Percentiles rank a stretch among this genome's conserved stretches.
These are phyloP conservation scores for Bucco capensis DNA, from an alignment of 2,113 vertebrate genomes.

Conservation along the genomic window DNA sequence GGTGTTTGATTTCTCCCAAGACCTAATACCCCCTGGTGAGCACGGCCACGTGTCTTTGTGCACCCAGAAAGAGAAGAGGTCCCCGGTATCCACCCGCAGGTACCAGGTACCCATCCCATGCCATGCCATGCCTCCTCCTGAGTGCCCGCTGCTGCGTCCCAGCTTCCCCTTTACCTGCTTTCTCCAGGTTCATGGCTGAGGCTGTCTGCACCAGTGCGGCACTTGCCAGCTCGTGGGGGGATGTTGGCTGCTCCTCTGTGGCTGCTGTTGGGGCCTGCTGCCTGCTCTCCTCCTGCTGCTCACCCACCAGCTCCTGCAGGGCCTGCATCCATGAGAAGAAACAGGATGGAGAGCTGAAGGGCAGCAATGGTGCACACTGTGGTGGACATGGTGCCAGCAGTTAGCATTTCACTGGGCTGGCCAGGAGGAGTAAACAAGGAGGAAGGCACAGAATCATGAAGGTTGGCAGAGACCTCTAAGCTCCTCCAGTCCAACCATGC, in stretches of 20 bases:
- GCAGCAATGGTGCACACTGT: fast-evolving
- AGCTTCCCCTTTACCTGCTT: conserved; percentile 47
- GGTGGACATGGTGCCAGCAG: background rate
- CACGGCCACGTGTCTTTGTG: fast-evolving
- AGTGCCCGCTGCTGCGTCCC: fast-evolving
- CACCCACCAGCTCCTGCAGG: conserved; percentile 73
- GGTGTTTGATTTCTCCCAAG: background rate
- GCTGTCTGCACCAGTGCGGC: background rate
- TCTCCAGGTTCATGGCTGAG: conserved; percentile 68
- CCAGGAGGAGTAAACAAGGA: background rate
- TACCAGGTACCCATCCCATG: fast-evolving
- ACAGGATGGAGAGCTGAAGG: background rate
- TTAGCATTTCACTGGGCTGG: fast-evolving
- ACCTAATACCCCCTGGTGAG: fast-evolving
- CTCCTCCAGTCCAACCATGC: no score
- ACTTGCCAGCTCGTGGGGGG: background rate
- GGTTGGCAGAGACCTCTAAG: no score
- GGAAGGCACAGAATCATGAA: no score
- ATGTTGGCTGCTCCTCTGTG: background rate
- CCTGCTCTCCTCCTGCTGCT: background rate
- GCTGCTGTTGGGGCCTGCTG: background rate
- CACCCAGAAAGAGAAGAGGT: background rate
- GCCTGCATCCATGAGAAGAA: conserved; percentile 67
- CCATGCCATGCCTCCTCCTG: background rate
- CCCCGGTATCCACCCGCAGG: fast-evolving